phyloP scores from a whole-genome alignment of 2,888 invertebrate species.

The Xanthia icteritia region DNA sequence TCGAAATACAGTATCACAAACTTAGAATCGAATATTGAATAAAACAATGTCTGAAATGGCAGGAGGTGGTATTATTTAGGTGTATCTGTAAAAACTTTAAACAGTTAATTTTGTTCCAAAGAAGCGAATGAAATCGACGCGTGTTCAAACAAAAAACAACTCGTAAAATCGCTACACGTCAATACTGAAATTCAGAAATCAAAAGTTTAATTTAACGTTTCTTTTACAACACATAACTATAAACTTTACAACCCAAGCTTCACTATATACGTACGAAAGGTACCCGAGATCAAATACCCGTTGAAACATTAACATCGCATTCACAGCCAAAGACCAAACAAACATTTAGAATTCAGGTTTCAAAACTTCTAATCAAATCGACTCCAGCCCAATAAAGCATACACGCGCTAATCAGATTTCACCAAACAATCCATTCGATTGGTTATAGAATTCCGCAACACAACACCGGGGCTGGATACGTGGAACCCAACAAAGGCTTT shows the following conservation, averaged over 20 bases:
- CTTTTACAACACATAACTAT: constrained; percentile 42
- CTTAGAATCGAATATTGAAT: neutral
- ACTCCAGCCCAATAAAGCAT: constrained; percentile 66
- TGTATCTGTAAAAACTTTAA: constrained; percentile 14
- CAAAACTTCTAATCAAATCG: constrained; percentile 67
- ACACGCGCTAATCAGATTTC: constrained; percentile 82
- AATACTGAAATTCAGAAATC: constrained; percentile 22
- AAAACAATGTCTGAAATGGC: neutral
- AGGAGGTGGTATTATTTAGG: neutral
- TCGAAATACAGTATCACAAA: neutral
- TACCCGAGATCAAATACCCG: constrained; percentile 48
- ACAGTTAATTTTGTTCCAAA: neutral
- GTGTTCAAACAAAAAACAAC: constrained; percentile 8
- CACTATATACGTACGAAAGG: constrained; percentile 1
- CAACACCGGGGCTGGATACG: constrained; percentile 83
- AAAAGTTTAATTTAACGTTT: constrained; percentile 25
- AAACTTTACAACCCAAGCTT: constrained; percentile 34
- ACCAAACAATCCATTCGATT: constrained; percentile 81
- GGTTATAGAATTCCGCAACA: constrained; percentile 87
- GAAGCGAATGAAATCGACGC: constrained; percentile 5
- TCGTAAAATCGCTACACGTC: constrained; percentile 3
- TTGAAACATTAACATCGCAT: constrained; percentile 49
- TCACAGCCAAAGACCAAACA: constrained; percentile 55
- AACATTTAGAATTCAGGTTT: constrained; percentile 60
- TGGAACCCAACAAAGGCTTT: constrained; percentile 89